phyloP scores from a whole-genome alignment of 2,113 vertebrate genomes.

The Protomyctophum bolini region DNA sequence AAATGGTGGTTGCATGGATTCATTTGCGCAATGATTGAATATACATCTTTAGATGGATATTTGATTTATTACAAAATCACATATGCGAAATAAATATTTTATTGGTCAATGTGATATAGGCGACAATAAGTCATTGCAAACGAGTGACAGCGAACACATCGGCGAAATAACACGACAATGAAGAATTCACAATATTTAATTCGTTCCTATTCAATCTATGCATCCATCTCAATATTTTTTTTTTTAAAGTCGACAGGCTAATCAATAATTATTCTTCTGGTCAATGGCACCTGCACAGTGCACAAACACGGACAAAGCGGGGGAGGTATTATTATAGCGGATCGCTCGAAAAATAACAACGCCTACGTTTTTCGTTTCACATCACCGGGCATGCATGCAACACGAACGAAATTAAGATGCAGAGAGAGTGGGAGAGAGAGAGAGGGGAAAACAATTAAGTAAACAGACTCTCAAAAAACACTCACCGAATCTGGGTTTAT shows the following conservation, averaged over 20 bases:
- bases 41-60: background rate
- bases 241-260: background rate
- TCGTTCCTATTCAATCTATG: background rate
- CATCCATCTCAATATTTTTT: slow-evolving; percentile 42
- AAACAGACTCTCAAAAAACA: slow-evolving; percentile 44
- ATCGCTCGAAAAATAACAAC: slow-evolving; percentile 42
- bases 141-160: background rate
- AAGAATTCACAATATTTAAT: background rate
- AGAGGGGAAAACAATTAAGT: background rate
- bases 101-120: background rate
- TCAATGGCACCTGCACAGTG: slow-evolving; percentile 41
- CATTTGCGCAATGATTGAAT: background rate
- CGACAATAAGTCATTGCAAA: slow-evolving; percentile 15
- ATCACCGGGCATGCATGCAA: slow-evolving; percentile 23
- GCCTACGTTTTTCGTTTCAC: slow-evolving; percentile 23
- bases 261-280: slow-evolving; percentile 22
- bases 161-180: background rate
- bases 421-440: background rate
- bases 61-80: background rate
- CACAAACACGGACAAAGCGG: slow-evolving; percentile 58
- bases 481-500: slow-evolving; percentile 94
- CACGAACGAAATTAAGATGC: slow-evolving; percentile 11
- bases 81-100: background rate
- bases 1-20: too few species aligned
- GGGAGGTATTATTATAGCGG: slow-evolving; percentile 39